Conservation (phyloP, 2,888 invertebrate genomes). For the Bombyx huttoni region DNA sequence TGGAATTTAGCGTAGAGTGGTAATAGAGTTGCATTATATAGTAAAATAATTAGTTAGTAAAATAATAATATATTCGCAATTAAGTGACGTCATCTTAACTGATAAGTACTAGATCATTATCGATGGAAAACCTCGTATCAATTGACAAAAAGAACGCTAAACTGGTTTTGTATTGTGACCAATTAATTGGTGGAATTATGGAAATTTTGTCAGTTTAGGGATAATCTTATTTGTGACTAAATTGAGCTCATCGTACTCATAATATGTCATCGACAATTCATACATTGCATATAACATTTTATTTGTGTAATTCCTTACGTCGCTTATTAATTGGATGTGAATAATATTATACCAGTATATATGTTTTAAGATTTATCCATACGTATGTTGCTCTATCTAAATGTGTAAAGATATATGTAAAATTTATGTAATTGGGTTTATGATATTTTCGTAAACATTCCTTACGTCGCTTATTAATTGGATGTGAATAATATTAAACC, state of each 20-base stretch:
- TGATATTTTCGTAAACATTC: constrained; percentile 17
- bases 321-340: background rate
- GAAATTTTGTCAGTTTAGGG: too few relatives aligned
- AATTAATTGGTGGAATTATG: too few relatives aligned
- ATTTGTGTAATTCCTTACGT: background rate
- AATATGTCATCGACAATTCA: background rate
- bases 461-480: background rate
- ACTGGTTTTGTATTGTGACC: too few relatives aligned
- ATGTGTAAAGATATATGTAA: too few relatives aligned
- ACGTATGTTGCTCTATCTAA: background rate
- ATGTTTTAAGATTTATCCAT: constrained; percentile 9
- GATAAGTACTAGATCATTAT: too few relatives aligned
- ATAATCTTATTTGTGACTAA: background rate
- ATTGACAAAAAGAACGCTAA: too few relatives aligned
- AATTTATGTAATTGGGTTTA: constrained; percentile 7
- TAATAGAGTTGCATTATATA: too few relatives aligned
- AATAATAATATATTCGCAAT: too few relatives aligned
- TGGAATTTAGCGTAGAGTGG: too few relatives aligned
- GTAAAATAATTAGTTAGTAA: too few relatives aligned
- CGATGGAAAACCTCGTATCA: too few relatives aligned
- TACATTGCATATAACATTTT: background rate
- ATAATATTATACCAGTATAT: background rate
- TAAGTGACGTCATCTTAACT: too few relatives aligned
- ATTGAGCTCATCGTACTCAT: background rate
- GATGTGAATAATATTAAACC: background rate